phyloP scores from a whole-genome alignment of 1,140 invertebrate species.

The Orussus abietinus region DNA sequence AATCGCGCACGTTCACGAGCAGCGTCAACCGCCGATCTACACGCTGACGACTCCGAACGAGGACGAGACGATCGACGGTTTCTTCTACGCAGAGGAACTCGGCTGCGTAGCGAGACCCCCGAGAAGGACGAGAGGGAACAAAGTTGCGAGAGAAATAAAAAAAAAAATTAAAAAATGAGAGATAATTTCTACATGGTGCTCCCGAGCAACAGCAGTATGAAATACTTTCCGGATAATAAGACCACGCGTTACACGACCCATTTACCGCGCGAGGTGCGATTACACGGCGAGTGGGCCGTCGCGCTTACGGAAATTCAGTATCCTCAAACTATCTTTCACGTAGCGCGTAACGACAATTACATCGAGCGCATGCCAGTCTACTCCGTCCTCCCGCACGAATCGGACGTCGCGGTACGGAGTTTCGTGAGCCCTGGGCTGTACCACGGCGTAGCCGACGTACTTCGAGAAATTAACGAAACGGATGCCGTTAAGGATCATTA shows the following conservation, averaged over 20 bases:
- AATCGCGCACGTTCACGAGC: background rate
- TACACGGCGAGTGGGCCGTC: slow-evolving; percentile 18
- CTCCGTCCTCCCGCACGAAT: no score
- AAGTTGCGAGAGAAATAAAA: background rate
- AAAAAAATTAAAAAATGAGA: slow-evolving; percentile 2
- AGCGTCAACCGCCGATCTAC: slow-evolving; percentile 6
- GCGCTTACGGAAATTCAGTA: slow-evolving; percentile 21
- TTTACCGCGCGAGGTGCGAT: slow-evolving; percentile 13
- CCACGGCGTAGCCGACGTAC: no score
- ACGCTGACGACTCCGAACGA: slow-evolving; percentile 1
- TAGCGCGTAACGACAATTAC: no score
- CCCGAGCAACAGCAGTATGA: slow-evolving; percentile 18
- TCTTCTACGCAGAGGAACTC: background rate
- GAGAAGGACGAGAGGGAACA: background rate
- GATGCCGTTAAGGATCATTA: no score
- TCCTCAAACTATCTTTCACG: slow-evolving; percentile 17
- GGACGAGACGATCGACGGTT: slow-evolving; percentile 3
- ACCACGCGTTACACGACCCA: slow-evolving; percentile 21
- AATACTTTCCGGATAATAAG: slow-evolving; percentile 23
- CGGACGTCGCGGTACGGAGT: no score
- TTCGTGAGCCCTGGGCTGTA: no score
- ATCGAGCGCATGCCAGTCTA: no score
- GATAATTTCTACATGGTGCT: slow-evolving; percentile 15
- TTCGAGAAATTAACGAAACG: no score
- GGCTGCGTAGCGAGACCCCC: slow-evolving; percentile 1